phyloP scores from a whole-genome alignment of 2,797 vertebrate genomes.

The Pygocentrus nattereri region DNA sequence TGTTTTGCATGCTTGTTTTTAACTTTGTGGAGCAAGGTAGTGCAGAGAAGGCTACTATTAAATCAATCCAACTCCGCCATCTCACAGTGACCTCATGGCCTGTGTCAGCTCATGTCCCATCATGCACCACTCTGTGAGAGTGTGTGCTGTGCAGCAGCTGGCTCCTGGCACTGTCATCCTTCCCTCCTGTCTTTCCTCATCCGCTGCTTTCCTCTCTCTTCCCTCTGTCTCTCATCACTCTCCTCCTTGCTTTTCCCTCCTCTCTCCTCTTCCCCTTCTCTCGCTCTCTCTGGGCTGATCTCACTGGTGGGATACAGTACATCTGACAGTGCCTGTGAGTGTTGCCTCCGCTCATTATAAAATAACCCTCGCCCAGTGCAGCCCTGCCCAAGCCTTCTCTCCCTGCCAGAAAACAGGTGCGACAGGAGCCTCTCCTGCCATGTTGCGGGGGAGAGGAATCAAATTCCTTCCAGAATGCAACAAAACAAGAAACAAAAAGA shows the following conservation, averaged over 20 bases:
- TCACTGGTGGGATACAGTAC: conserved; percentile 47
- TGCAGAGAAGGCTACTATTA: conserved; percentile 42
- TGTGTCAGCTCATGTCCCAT: conserved; percentile 59
- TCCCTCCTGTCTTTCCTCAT: conserved; percentile 54
- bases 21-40: conserved; percentile 2
- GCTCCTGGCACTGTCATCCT: conserved; percentile 58
- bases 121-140: conserved; percentile 48
- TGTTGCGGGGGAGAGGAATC: conserved; percentile 47
- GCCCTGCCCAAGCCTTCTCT: conserved; percentile 48
- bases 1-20: conserved; percentile 22
- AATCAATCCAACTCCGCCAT: conserved; percentile 44
- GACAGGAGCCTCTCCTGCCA: conserved; percentile 49
- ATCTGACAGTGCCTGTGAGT: conserved; percentile 58
- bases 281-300: conserved; percentile 17
- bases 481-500: conserved; percentile 53
- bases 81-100: conserved; percentile 52
- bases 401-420: conserved; percentile 55
- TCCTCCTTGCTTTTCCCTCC: conserved; percentile 42
- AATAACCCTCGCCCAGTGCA: conserved; percentile 54
- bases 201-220: conserved; percentile 40
- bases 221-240: conserved; percentile 41
- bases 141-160: conserved; percentile 36
- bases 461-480: conserved; percentile 48
- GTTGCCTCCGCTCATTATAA: conserved; percentile 61
- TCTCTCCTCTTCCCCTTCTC: not conserved